Percentiles rank a stretch among this genome's conserved stretches.
phyloP scores from a whole-genome alignment of 2,113 vertebrate species.

The Coreoperca whiteheadi region DNA sequence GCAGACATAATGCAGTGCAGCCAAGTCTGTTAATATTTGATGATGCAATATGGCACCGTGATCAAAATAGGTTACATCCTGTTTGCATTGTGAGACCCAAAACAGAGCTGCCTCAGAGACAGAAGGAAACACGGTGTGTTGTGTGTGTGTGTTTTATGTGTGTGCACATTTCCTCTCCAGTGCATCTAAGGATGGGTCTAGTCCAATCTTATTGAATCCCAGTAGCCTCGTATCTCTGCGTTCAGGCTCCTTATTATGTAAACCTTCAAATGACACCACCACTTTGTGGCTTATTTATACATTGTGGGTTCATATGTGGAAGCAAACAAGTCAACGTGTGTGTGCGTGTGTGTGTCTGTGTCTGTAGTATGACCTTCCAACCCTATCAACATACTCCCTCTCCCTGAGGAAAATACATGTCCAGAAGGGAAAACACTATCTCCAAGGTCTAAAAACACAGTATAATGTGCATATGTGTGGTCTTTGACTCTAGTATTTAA shows the following conservation, averaged over 20 bases:
- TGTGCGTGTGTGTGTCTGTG: conserved; percentile 17
- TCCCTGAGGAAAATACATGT: conserved; percentile 58
- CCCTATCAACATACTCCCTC: conserved; percentile 61
- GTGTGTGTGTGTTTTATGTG: conserved; percentile 18
- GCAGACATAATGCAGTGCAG: conserved; percentile 77
- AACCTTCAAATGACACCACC: conserved; percentile 66
- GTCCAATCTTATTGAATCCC: conserved; percentile 72
- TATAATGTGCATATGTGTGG: conserved; percentile 18
- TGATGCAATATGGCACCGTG: conserved; percentile 85
- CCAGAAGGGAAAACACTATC: conserved; percentile 61
- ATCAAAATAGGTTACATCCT: conserved; percentile 86
- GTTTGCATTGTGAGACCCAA: conserved; percentile 79
- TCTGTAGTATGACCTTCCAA: conserved; percentile 66
- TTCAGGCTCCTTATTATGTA: conserved; percentile 68
- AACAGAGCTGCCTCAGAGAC: conserved; percentile 65
- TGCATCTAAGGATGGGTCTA: conserved; percentile 63
- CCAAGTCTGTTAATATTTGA: conserved; percentile 83
- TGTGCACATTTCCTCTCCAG: conserved; percentile 50
- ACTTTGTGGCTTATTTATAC: conserved; percentile 57
- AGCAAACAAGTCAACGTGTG: conserved; percentile 28
- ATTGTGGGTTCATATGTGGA: conserved; percentile 49
- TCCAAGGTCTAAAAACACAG: conserved; percentile 34
- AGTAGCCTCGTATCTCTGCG: conserved; percentile 57
- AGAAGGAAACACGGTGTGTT: conserved; percentile 44
- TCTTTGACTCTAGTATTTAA: conserved; percentile 64